Percentiles rank a stretch among this genome's conserved stretches.
Conservation (phyloP, 2,888 invertebrate genomes). For the Agonopterix subpropinquella region DNA sequence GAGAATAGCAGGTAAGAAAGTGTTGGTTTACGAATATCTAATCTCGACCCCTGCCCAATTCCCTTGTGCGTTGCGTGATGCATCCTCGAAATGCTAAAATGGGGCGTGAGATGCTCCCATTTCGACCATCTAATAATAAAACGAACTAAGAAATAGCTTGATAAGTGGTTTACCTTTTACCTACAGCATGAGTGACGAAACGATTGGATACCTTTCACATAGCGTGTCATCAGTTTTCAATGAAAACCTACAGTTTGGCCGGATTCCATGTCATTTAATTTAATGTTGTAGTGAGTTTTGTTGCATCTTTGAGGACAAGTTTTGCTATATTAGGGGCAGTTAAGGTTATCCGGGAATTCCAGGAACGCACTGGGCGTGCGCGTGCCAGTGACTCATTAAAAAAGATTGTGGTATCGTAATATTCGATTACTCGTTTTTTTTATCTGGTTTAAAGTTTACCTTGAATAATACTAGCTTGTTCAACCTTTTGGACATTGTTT, state of each 20-base stretch:
- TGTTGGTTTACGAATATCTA: slow-evolving; percentile 27
- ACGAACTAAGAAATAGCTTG: slow-evolving; percentile 3
- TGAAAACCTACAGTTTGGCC: slow-evolving; percentile 15
- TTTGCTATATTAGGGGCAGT: not conserved
- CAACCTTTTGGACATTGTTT: too few species aligned
- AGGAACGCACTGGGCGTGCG: slow-evolving; percentile 46
- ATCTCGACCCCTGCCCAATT: slow-evolving; percentile 22
- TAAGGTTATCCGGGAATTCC: slow-evolving; percentile 41
- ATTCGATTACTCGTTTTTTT: not conserved
- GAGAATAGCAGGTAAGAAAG: slow-evolving; percentile 71
- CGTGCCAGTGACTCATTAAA: slow-evolving; percentile 21
- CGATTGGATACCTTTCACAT: slow-evolving; percentile 27
- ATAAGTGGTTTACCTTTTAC: not conserved
- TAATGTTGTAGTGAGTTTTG: slow-evolving; percentile 7
- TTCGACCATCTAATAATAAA: slow-evolving; percentile 3
- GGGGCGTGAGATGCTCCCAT: slow-evolving; percentile 10
- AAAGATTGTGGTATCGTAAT: not conserved
- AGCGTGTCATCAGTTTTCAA: slow-evolving; percentile 19
- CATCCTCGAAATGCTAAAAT: slow-evolving; percentile 20
- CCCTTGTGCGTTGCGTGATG: slow-evolving; percentile 27
- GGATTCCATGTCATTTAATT: slow-evolving; percentile 6
- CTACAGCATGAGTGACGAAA: slow-evolving; percentile 16
- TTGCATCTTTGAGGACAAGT: not conserved
- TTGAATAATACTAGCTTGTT: too few species aligned
- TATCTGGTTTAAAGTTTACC: too few species aligned